These are phyloP conservation scores for Dinoponera quadriceps DNA, from an alignment of 1,140 invertebrate species.

Conservation along the genomic window DNA sequence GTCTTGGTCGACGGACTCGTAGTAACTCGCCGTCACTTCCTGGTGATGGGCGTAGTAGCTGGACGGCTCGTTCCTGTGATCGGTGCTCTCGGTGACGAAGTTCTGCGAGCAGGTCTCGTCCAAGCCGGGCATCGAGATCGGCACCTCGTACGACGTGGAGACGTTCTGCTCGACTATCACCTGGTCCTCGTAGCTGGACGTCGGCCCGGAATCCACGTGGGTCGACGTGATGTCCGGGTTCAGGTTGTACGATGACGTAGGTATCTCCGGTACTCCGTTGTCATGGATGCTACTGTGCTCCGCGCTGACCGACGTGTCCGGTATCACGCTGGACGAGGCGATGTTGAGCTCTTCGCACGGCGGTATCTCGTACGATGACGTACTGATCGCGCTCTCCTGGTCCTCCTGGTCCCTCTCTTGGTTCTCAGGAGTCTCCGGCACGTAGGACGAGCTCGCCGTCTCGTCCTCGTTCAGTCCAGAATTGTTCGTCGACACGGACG, in stretches of 20 bases:
- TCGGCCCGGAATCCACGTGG: constrained; percentile 79
- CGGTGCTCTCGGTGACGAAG: constrained; percentile 81
- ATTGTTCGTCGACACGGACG: constrained; percentile 79
- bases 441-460: constrained; percentile 83
- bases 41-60: constrained; percentile 81
- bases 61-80: constrained; percentile 79
- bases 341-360: constrained; percentile 84
- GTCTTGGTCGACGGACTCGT: constrained; percentile 75
- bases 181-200: constrained; percentile 82
- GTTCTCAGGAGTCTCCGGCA: constrained; percentile 84
- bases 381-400: constrained; percentile 84
- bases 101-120: constrained; percentile 81
- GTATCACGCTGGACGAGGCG: constrained; percentile 81
- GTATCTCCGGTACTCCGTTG: constrained; percentile 83
- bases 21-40: constrained; percentile 80
- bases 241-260: constrained; percentile 82
- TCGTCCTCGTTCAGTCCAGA: constrained; percentile 82
- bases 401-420: constrained; percentile 84
- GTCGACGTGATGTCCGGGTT: constrained; percentile 83
- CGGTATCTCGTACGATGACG: constrained; percentile 84
- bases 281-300: constrained; percentile 83
- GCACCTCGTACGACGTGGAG: constrained; percentile 82
- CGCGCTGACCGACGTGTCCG: constrained; percentile 78
- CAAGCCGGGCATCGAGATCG: constrained; percentile 82
- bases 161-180: constrained; percentile 82